Percentiles rank a stretch among this genome's conserved stretches.
phyloP scores from a whole-genome alignment of 2,113 vertebrate species.

The Phylloscopus whistleri region DNA sequence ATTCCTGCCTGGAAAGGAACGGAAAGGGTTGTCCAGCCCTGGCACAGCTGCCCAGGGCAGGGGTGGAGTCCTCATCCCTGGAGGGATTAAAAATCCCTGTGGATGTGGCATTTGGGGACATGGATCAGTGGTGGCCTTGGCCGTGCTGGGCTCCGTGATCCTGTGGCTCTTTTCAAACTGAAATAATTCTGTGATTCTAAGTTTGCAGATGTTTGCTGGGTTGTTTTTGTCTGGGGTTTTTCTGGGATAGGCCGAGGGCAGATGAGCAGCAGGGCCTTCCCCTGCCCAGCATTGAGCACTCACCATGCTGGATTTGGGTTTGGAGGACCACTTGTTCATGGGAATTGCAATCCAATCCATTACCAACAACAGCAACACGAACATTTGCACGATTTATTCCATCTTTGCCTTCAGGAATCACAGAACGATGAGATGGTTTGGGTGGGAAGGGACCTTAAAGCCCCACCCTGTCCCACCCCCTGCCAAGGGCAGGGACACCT shows the following conservation, averaged over 20 bases:
- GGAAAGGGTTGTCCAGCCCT: background rate
- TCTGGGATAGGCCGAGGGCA: too few relatives aligned
- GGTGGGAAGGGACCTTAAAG: background rate
- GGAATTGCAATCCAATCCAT: accelerated
- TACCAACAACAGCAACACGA: accelerated
- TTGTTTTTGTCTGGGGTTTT: background rate
- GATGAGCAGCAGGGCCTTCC: background rate
- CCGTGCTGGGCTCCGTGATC: background rate
- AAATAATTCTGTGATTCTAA: background rate
- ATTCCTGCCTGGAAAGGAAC: background rate
- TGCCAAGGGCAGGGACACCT: background rate
- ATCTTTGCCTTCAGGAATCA: background rate
- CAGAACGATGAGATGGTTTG: background rate
- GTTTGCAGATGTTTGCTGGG: background rate
- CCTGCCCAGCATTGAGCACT: background rate
- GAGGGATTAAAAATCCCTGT: background rate
- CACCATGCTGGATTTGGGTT: accelerated
- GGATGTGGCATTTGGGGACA: background rate
- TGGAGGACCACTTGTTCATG: background rate
- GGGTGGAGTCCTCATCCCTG: background rate
- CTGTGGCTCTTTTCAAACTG: background rate
- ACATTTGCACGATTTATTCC: background rate
- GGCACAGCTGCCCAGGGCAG: background rate
- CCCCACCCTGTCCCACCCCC: background rate
- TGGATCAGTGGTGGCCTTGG: background rate